Conservation (phyloP, 1,140 invertebrate genomes). For the Branchinecta lynchi region DNA sequence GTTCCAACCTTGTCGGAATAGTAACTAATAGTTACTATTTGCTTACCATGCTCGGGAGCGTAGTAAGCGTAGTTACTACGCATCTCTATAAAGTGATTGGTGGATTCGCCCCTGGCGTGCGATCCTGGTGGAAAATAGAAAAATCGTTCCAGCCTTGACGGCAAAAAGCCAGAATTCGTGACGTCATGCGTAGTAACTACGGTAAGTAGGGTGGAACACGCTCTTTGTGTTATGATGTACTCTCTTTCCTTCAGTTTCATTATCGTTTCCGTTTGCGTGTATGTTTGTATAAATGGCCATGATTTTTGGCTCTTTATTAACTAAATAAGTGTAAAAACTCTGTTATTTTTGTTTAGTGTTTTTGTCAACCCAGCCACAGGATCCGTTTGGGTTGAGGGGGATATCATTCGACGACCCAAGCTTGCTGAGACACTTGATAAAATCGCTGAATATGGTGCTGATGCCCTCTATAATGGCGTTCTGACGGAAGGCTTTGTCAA, state of each 20-base stretch:
- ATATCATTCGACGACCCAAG: constrained; percentile 28
- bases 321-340: not conserved
- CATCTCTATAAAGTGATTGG: no score
- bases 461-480: constrained; percentile 31
- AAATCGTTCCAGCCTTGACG: no score
- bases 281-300: not conserved
- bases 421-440: constrained; percentile 30
- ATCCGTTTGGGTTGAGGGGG: constrained; percentile 28
- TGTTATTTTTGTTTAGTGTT: constrained; percentile 12
- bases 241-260: constrained; percentile 16
- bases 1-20: no score
- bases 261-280: constrained; percentile 15
- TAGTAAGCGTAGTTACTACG: no score
- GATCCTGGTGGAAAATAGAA: no score
- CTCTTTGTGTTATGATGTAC: not conserved
- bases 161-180: no score
- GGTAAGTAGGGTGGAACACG: no score
- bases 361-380: constrained; percentile 25
- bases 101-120: no score
- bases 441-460: constrained; percentile 27
- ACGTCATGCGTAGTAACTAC: no score
- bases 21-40: no score
- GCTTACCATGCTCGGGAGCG: no score
- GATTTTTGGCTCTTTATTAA: not conserved
- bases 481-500: constrained; percentile 30